Evolutionary conservation across 1,140 invertebrate genomes (phyloP), one percentile per base, ranked within the genome.

Genomic region (Drosophila sp.): DNA sequence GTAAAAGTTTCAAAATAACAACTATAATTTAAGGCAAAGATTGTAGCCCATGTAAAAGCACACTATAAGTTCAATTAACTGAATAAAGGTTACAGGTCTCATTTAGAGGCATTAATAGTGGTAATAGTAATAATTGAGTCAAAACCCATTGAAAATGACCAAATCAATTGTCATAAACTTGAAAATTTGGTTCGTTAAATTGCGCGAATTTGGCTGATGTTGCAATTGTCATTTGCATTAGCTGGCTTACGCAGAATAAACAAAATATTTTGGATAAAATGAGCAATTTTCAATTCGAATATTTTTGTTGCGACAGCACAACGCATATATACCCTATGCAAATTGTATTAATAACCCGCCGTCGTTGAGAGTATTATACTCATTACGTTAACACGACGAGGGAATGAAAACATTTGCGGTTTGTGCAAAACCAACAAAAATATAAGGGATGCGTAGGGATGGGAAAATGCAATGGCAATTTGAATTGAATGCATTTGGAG

Each of bases 101-200:
- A 54, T 56, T 71, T 32, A 54, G 18, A 54, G 14, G 18, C 51
- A 41, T 57, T 53, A 14, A 50, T 29, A 50, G 50, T 16, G 43
- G 40, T 29, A 48, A 21, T 62, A 62, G 40, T 29, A 48, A 21
- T 62, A 62, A 62, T 16, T 32, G 43, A 11, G 29, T 21, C 21
- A 0, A 53, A 4, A 53, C 7, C 36, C 21, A 27, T 18, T 41
- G 4, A 2, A 38, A 41, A 56, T 56, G 8, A n/a, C 40, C 41
- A 56, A 63, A 71, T 29, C 61, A 25, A 56, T 71, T 40, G 51
- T 34, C 41, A 72, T 65, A 50, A 72, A 72, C 69, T 65, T 65
- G 38, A 58, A 54, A 51, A 56, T 32, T 27, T 27, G 45, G 51
- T 72, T 58, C 45, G 62, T 72, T 66, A 57, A 72, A 66, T 72